Evolutionary conservation across 1,140 invertebrate species (phyloP).

Genomic region (Araneus ventricosus): DNA sequence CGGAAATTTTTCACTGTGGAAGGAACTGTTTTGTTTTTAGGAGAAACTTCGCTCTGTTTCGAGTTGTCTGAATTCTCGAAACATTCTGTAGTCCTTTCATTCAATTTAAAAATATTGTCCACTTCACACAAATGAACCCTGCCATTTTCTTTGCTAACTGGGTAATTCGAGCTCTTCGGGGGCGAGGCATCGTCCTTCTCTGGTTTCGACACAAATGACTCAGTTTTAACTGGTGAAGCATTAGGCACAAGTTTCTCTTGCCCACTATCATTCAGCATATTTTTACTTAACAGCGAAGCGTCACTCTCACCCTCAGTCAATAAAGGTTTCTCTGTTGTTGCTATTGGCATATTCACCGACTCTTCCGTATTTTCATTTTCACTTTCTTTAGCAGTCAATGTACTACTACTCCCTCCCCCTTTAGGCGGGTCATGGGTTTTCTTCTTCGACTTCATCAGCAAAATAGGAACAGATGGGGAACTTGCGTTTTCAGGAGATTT

Average conservation of each 20-base stretch:
- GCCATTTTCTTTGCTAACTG: conserved; percentile 63
- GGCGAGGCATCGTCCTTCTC: conserved; percentile 22
- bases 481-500: not conserved
- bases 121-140: conserved; percentile 65
- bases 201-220: conserved; percentile 17
- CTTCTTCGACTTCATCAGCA: conserved; percentile 41
- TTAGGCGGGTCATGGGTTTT: conserved; percentile 43
- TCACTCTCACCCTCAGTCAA: not conserved
- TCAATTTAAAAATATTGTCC: conserved; percentile 64
- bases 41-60: conserved; percentile 16
- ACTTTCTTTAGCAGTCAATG: not conserved
- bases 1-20: conserved; percentile 43
- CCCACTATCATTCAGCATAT: conserved; percentile 17
- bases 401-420: not conserved
- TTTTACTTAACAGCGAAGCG: too few relatives aligned
- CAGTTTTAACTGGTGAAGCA: not conserved
- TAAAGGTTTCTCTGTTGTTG: not conserved
- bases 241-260: not conserved
- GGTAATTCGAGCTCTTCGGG: not conserved
- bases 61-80: not conserved
- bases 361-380: not conserved
- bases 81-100: conserved; percentile 60
- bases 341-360: not conserved
- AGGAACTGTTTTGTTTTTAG: conserved; percentile 43
- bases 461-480: not conserved